Conservation (phyloP, 2,797 vertebrate species). For the Poeciliopsis infans region DNA sequence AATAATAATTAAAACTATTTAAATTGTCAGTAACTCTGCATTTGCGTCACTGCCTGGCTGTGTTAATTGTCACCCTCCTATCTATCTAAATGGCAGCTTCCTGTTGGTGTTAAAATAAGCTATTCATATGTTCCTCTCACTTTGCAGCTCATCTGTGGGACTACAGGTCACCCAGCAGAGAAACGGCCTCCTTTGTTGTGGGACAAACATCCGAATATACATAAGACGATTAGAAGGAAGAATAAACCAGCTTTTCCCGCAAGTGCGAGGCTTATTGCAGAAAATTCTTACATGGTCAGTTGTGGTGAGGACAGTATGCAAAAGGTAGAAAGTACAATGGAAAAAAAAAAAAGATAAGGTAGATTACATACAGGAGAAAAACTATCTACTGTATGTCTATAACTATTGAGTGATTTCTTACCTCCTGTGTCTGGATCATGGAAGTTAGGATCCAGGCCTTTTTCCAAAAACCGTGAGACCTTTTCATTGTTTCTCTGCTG, state of each 20-base stretch:
- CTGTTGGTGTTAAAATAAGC: conserved; percentile 50
- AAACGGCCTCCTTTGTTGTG: conserved; percentile 67
- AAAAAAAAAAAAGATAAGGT: conserved; percentile 33
- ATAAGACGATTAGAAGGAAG: conserved; percentile 72
- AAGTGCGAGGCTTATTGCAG: conserved; percentile 59
- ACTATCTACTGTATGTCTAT: background rate
- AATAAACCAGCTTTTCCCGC: conserved; percentile 68
- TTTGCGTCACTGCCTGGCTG: conserved; percentile 18
- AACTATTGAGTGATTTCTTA: conserved; percentile 52
- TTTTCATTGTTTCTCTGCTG: conserved; percentile 91
- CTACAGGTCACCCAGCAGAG: conserved; percentile 71
- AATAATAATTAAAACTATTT: conserved; percentile 19
- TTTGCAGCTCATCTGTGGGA: conserved; percentile 36
- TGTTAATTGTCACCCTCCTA: conserved; percentile 20
- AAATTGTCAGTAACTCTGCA: conserved; percentile 21
- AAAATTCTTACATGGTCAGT: conserved; percentile 62
- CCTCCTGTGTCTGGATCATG: conserved; percentile 97
- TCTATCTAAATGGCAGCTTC: conserved; percentile 44
- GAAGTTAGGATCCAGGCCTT: conserved; percentile 97
- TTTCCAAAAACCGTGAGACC: conserved; percentile 92
- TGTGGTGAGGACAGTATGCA: conserved; percentile 17
- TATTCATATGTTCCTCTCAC: conserved; percentile 37
- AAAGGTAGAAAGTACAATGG: conserved; percentile 1
- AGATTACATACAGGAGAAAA: conserved; percentile 10
- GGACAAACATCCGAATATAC: conserved; percentile 78